These are phyloP conservation scores for Lepus townsendii DNA, from an alignment of 2,797 vertebrate genomes.

Conservation along the genomic window DNA sequence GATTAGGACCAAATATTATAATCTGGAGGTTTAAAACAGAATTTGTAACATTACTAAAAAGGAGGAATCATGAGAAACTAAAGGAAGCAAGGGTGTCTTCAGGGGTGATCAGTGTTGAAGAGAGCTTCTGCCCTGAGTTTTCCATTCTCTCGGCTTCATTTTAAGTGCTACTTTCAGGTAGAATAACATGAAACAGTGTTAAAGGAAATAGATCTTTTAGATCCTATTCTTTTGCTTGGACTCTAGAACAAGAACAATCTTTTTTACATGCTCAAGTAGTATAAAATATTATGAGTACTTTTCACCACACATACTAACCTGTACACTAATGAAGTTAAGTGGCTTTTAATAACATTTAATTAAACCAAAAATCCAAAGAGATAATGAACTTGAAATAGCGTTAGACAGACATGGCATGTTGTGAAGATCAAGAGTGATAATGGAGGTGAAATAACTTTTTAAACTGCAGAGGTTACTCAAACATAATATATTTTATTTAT, in stretches of 20 bases:
- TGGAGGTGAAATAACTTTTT: conserved; percentile 14
- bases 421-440: conserved; percentile 39
- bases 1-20: not conserved
- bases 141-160: not conserved
- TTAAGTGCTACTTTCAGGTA: not conserved
- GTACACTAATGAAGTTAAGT: conserved; percentile 44
- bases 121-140: not conserved
- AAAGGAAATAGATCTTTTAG: not conserved
- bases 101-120: not conserved
- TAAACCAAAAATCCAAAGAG: conserved; percentile 10
- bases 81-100: conserved; percentile 44
- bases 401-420: not conserved
- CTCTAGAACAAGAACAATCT: not conserved
- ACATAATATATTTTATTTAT: conserved; percentile 54
- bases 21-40: not conserved
- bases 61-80: not conserved
- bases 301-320: conserved; percentile 53
- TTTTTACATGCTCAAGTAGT: conserved; percentile 22
- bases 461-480: conserved; percentile 44
- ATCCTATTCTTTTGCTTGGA: not conserved
- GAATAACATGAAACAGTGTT: not conserved
- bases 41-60: conserved; percentile 7
- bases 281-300: not conserved
- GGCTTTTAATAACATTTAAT: conserved; percentile 69
- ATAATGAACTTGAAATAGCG: conserved; percentile 13